Conservation (phyloP, 2,888 invertebrate genomes). For the Chloromyia formosa region DNA sequence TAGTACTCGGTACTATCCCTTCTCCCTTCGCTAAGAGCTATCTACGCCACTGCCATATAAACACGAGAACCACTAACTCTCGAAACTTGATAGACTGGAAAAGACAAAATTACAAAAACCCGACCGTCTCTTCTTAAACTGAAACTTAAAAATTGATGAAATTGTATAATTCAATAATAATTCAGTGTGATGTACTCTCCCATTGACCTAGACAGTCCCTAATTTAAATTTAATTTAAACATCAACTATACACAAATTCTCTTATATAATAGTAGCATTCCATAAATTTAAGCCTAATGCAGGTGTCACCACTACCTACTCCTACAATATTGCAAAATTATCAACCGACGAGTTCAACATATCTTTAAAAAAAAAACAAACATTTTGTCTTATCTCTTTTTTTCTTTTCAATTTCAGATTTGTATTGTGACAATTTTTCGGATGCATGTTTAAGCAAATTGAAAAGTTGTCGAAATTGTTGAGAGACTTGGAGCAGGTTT, state of each 20-base stretch:
- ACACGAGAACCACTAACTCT: too few relatives aligned
- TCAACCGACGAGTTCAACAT: background rate
- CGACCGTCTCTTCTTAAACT: too few relatives aligned
- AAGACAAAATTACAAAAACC: too few relatives aligned
- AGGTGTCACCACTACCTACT: background rate
- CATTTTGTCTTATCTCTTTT: background rate
- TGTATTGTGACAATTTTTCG: background rate
- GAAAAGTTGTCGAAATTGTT: background rate
- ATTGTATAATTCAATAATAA: too few relatives aligned
- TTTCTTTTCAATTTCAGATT: background rate
- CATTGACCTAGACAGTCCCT: background rate
- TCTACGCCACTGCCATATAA: too few relatives aligned
- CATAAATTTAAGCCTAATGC: background rate
- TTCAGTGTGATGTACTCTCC: too few relatives aligned
- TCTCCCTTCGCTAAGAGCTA: too few relatives aligned
- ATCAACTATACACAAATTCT: too few relatives aligned
- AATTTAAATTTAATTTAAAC: background rate
- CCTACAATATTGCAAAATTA: constrained; percentile 5
- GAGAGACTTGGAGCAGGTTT: background rate
- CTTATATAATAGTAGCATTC: too few relatives aligned
- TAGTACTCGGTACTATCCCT: too few relatives aligned
- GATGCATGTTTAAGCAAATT: background rate
- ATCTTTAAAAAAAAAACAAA: background rate
- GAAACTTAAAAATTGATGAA: too few relatives aligned
- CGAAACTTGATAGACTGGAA: too few relatives aligned